Conservation (phyloP, 2,797 vertebrate species). For the Anguilla obscura region DNA sequence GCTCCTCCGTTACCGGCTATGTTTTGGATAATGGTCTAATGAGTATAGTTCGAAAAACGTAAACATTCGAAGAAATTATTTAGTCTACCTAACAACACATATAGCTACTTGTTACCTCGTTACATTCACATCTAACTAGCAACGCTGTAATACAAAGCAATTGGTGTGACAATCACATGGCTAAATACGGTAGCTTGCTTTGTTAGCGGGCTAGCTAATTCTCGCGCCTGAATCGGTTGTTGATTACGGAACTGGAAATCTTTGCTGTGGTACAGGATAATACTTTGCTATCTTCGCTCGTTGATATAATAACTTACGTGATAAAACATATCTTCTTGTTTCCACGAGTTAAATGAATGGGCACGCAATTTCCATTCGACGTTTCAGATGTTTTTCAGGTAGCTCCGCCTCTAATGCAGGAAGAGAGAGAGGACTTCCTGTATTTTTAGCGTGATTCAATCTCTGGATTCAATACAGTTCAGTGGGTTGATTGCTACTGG, state of each 20-base stretch:
- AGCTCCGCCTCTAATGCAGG: neutral
- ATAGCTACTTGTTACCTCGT: no score
- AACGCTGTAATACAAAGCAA: neutral
- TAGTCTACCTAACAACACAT: neutral
- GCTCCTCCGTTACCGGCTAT: neutral
- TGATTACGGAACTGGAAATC: neutral
- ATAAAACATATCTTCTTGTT: conserved; percentile 43
- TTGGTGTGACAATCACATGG: neutral
- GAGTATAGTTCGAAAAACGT: no score
- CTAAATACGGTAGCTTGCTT: neutral
- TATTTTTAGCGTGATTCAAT: neutral
- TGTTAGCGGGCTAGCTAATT: neutral
- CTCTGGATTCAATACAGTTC: no score
- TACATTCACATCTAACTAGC: neutral
- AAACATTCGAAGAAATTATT: no score
- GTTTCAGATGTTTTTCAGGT: no score
- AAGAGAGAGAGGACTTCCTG: neutral
- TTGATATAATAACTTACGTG: conserved; percentile 37
- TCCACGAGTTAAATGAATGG: neutral
- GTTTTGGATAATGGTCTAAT: neutral
- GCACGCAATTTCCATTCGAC: neutral
- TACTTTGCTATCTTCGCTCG: neutral
- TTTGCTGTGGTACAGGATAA: neutral
- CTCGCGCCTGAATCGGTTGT: neutral
- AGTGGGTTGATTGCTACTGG: neutral